Evolutionary conservation across 2,888 invertebrate species (phyloP).

Genomic region (Monoplex corrugatus): DNA sequence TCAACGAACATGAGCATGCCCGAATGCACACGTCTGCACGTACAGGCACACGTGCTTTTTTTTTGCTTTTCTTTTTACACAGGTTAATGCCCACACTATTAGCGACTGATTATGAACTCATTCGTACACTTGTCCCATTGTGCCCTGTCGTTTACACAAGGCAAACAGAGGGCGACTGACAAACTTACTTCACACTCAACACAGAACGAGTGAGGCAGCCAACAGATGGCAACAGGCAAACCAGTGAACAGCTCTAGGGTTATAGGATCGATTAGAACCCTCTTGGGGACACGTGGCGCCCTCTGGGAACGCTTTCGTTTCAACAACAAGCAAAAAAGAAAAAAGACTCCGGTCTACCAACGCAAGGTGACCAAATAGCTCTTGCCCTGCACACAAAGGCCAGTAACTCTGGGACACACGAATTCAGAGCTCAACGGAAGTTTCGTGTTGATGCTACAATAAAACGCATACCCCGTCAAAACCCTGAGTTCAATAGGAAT

Average conservation of each 20-base stretch:
- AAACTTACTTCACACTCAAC: neutral
- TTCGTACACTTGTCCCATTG: too few species aligned
- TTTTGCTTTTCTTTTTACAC: too few species aligned
- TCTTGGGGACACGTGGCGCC: conserved; percentile 15
- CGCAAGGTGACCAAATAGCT: neutral
- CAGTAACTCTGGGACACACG: neutral
- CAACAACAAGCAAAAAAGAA: neutral
- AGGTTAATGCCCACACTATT: too few species aligned
- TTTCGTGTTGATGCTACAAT: neutral
- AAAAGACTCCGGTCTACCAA: too few species aligned
- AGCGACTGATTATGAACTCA: too few species aligned
- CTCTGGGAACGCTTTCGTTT: conserved; percentile 31
- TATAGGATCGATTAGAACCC: conserved; percentile 32
- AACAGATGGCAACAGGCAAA: neutral
- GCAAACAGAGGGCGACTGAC: conserved; percentile 19
- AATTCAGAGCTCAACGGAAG: neutral
- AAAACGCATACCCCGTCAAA: neutral
- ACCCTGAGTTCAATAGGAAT: too few species aligned
- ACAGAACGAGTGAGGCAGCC: neutral
- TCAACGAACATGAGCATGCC: too few species aligned
- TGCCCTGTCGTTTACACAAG: neutral
- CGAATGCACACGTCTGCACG: too few species aligned
- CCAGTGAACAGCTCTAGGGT: neutral
- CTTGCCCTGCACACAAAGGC: neutral
- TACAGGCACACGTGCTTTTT: too few species aligned